Conservation (phyloP, 2,888 invertebrate species). For the Stenotaenia linearis region DNA sequence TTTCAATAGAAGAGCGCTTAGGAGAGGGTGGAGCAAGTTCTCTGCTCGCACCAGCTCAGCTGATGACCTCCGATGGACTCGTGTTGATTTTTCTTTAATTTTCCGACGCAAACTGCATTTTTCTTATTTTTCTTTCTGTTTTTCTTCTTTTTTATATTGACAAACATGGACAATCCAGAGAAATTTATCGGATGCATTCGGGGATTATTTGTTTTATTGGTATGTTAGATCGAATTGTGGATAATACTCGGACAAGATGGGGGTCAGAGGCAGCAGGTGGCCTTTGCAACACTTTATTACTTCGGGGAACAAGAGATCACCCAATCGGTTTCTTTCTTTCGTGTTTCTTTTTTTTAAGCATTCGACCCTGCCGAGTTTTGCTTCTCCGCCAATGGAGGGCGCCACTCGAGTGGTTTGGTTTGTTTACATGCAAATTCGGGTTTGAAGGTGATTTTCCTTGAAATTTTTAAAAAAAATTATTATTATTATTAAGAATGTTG, state of each 20-base stretch:
- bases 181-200: neutral
- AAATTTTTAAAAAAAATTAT: too few species aligned
- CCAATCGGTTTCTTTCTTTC: neutral
- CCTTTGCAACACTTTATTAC: conserved; percentile 1
- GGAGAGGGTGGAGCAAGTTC: neutral
- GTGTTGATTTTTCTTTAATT: too few species aligned
- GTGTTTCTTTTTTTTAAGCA: too few species aligned
- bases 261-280: neutral
- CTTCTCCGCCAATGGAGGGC: neutral
- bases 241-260: neutral
- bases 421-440: neutral
- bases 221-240: neutral
- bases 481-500: too few species aligned
- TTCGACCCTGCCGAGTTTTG: too few species aligned
- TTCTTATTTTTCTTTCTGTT: too few species aligned
- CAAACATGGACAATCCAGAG: neutral
- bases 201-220: neutral
- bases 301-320: neutral
- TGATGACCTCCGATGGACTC: neutral
- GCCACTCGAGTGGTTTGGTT: neutral
- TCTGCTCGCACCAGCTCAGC: too few species aligned
- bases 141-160: neutral
- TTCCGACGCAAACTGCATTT: too few species aligned
- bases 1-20: neutral
- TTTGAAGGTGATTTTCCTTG: neutral